Percentiles rank a stretch among this genome's conserved stretches.
Evolutionary conservation across 2,888 invertebrate genomes (phyloP).

Genomic region (Parnassius smintheus): DNA sequence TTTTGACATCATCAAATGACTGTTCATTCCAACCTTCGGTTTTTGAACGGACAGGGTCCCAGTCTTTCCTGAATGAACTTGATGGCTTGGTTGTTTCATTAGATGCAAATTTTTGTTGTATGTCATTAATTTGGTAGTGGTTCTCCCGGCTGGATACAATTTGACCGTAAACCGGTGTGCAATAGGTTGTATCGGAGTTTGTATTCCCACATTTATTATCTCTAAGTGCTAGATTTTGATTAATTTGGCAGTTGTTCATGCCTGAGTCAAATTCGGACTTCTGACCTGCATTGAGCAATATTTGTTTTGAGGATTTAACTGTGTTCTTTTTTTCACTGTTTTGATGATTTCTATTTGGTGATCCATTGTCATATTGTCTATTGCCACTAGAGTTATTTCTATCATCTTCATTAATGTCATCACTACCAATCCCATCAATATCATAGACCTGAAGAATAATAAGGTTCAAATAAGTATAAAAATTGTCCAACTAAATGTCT

Average conservation of each 20-base stretch:
- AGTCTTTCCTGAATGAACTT: conserved; percentile 69
- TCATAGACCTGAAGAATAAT: conserved; percentile 66
- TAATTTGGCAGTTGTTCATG: conserved; percentile 74
- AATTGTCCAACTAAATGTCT: no score
- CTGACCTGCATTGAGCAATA: conserved; percentile 72
- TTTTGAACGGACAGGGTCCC: conserved; percentile 58
- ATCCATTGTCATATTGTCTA: conserved; percentile 46
- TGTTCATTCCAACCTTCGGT: conserved; percentile 66
- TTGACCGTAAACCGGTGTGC: conserved; percentile 74
- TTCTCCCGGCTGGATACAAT: conserved; percentile 74
- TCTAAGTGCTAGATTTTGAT: conserved; percentile 49
- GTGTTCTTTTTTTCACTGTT: conserved; percentile 51
- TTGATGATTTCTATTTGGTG: conserved; percentile 44
- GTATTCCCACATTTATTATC: conserved; percentile 52
- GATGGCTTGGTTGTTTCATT: conserved; percentile 66
- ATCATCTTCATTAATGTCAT: conserved; percentile 65
- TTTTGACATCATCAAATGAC: conserved; percentile 53
- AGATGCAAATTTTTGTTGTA: conserved; percentile 66
- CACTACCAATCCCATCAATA: conserved; percentile 70
- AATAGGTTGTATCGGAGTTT: conserved; percentile 68
- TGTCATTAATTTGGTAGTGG: conserved; percentile 74
- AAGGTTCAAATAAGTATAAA: not conserved
- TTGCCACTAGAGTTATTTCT: conserved; percentile 44
- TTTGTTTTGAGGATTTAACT: conserved; percentile 73
- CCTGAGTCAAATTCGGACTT: conserved; percentile 76